Conservation (phyloP, 2,113 vertebrate species). For the Mormoops blainvillei region DNA sequence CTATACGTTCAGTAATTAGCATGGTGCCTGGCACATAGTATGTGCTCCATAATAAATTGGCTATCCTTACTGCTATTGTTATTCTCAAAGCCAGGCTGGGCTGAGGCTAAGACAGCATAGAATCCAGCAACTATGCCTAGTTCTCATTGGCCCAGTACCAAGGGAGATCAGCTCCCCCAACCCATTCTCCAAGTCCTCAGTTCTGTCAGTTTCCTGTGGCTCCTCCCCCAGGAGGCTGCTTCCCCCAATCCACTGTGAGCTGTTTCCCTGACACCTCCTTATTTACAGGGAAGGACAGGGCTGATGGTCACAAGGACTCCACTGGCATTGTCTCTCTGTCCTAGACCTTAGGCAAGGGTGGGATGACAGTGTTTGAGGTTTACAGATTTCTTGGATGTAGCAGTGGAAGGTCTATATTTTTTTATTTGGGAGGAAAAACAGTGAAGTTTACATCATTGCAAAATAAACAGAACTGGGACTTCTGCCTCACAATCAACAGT, state of each 20-base stretch:
- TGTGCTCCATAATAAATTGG: neutral
- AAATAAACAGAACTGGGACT: slow-evolving; percentile 44
- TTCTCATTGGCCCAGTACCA: neutral
- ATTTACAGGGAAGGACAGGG: neutral
- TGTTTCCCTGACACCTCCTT: neutral
- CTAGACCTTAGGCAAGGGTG: neutral
- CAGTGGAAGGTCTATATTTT: neutral
- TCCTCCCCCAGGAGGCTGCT: neutral
- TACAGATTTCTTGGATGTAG: neutral
- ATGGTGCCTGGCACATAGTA: neutral
- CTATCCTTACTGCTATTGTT: neutral
- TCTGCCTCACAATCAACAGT: neutral
- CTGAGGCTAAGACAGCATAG: neutral
- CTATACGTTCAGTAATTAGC: neutral
- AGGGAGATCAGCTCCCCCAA: rapidly evolving
- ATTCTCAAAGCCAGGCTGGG: neutral
- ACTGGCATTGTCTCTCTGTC: neutral
- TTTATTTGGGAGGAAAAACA: neutral
- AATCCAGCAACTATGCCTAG: neutral
- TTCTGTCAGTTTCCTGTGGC: neutral
- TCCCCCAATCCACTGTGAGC: neutral
- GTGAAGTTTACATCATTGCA: neutral
- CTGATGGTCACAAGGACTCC: neutral
- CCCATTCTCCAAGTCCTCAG: rapidly evolving
- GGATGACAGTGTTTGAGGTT: neutral